Evolutionary conservation across 2,888 invertebrate species (phyloP).

Genomic region (Scelioninae gen. 1): DNA sequence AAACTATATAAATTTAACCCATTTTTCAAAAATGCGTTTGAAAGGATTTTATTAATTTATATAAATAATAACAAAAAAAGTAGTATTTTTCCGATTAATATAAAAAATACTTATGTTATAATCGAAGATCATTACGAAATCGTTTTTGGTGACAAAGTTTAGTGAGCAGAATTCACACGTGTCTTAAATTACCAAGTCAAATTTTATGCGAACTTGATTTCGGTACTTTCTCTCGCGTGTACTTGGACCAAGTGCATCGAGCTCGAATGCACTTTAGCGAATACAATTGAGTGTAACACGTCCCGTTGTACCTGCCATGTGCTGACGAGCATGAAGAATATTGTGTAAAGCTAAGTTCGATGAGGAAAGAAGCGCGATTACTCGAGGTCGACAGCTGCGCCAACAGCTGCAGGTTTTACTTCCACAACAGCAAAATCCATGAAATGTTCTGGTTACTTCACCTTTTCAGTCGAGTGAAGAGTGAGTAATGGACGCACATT

Average conservation of each 20-base stretch:
- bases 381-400: conserved; percentile 48
- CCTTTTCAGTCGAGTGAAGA: conserved; percentile 25
- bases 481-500: conserved; percentile 23
- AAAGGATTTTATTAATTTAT: too few species aligned
- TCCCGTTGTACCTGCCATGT: conserved; percentile 36
- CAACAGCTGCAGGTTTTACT: conserved; percentile 54
- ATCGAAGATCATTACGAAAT: not conserved
- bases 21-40: too few species aligned
- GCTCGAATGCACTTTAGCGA: conserved; percentile 37
- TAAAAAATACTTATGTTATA: too few species aligned
- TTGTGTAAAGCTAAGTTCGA: conserved; percentile 49
- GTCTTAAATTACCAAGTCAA: conserved; percentile 45
- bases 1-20: not conserved
- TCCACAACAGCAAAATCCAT: conserved; percentile 51
- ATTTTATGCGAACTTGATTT: conserved; percentile 36
- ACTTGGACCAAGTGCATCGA: conserved; percentile 15
- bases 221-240: conserved; percentile 29
- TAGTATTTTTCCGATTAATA: too few species aligned
- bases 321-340: conserved; percentile 32
- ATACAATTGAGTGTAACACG: conserved; percentile 27
- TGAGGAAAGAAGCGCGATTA: conserved; percentile 54
- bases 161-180: conserved; percentile 42
- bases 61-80: too few species aligned
- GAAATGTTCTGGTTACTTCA: conserved; percentile 29
- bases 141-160: not conserved